Percentiles rank a stretch among this genome's conserved stretches.
Evolutionary conservation across 1,140 invertebrate genomes (phyloP).

Genomic region (Drosophila yakuba): DNA sequence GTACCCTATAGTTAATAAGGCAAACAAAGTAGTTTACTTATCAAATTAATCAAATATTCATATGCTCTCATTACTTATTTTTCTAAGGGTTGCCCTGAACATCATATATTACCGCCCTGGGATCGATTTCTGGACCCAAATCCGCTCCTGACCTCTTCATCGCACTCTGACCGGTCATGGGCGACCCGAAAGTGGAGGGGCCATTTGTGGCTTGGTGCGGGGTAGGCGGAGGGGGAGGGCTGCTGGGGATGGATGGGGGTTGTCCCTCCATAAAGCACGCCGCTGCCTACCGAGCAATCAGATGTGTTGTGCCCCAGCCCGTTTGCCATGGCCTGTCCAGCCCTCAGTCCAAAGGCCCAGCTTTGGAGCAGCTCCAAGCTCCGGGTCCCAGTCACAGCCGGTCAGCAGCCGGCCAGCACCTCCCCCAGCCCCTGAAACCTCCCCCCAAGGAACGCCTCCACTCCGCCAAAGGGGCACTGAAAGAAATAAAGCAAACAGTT

Average conservation of each 20-base stretch:
- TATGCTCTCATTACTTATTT: no score
- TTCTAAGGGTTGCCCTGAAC: no score
- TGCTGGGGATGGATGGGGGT: constrained; percentile 14
- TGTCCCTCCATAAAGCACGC: constrained; percentile 63
- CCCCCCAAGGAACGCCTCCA: constrained; percentile 32
- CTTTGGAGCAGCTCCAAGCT: constrained; percentile 12
- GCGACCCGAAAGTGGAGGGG: constrained; percentile 28
- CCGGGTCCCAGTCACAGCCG: constrained; percentile 22
- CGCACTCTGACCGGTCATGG: constrained; percentile 66
- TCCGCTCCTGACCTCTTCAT: constrained; percentile 24
- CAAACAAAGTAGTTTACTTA: no score
- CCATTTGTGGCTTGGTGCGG: not conserved
- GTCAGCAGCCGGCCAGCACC: constrained; percentile 43
- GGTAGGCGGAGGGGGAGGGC: not conserved
- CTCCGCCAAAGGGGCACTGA: not conserved
- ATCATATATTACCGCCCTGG: no score
- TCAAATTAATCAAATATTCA: no score
- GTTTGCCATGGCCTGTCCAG: constrained; percentile 47
- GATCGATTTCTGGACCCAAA: not conserved
- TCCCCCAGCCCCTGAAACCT: constrained; percentile 32
- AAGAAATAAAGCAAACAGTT: not conserved
- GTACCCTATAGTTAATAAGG: no score
- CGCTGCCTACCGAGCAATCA: constrained; percentile 69
- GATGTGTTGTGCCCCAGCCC: constrained; percentile 55
- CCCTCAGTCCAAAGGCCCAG: constrained; percentile 9